Conservation (phyloP, 2,888 invertebrate genomes). For the Dasypolia templi region DNA sequence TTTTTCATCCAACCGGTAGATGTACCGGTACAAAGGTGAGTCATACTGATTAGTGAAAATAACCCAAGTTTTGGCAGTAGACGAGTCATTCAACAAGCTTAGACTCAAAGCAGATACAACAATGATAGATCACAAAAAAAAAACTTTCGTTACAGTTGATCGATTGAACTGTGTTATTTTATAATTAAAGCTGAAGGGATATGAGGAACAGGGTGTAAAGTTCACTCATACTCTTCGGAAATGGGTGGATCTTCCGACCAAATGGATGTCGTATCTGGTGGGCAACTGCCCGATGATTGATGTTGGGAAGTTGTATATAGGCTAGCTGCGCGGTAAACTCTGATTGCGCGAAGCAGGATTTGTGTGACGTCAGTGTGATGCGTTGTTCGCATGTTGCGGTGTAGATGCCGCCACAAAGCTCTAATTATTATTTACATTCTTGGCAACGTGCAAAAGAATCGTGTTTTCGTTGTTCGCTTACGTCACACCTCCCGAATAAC, state of each 20-base stretch:
- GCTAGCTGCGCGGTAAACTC: too few species aligned
- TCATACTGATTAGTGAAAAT: neutral
- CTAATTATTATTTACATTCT: slow-evolving; percentile 38
- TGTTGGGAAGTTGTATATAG: too few species aligned
- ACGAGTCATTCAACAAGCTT: slow-evolving; percentile 1
- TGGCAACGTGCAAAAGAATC: slow-evolving; percentile 41
- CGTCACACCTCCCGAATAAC: slow-evolving; percentile 43
- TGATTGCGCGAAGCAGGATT: too few species aligned
- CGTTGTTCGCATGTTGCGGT: too few species aligned
- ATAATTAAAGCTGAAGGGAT: too few species aligned
- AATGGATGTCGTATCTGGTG: too few species aligned
- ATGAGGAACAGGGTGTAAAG: too few species aligned
- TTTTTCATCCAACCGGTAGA: neutral
- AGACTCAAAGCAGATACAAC: neutral
- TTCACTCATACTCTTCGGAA: too few species aligned
- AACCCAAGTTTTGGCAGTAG: neutral
- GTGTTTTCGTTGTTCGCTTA: slow-evolving; percentile 14
- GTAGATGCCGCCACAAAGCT: too few species aligned
- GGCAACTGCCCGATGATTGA: too few species aligned
- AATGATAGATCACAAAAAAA: slow-evolving; percentile 16
- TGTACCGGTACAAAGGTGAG: neutral
- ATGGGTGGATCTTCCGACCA: too few species aligned
- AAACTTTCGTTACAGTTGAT: slow-evolving; percentile 14
- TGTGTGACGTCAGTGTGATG: too few species aligned
- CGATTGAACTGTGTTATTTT: slow-evolving; percentile 37